phyloP scores from a whole-genome alignment of 2,888 invertebrate species.

The Aphidoletes aphidimyza region DNA sequence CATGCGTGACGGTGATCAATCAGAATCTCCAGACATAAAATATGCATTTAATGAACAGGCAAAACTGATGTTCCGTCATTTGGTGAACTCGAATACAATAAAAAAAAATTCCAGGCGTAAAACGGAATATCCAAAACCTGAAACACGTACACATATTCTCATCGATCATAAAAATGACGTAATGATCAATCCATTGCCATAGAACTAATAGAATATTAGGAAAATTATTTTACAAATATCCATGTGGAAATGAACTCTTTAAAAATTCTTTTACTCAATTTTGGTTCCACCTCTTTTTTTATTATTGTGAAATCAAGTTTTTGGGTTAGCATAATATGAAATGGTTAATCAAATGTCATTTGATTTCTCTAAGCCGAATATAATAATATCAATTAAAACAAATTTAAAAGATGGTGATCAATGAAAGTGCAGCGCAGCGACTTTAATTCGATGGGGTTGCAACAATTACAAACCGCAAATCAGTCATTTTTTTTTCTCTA shows the following conservation, averaged over 20 bases:
- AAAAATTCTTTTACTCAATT: too few species aligned
- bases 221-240: not conserved
- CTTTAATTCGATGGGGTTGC: conserved; percentile 40
- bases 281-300: too few species aligned
- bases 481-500: not conserved
- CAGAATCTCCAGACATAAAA: conserved; percentile 44
- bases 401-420: not conserved
- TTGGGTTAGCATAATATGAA: not conserved
- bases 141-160: not conserved
- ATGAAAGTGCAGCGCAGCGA: not conserved
- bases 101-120: not conserved
- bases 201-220: not conserved
- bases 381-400: not conserved
- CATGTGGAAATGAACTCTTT: too few species aligned
- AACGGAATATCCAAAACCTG: not conserved
- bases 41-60: not conserved
- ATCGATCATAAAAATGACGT: conserved; percentile 44
- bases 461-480: not conserved
- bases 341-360: not conserved
- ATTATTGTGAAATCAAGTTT: too few species aligned
- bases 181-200: not conserved
- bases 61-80: not conserved
- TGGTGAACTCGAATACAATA: too few species aligned
- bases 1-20: conserved; percentile 52
- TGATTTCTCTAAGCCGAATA: not conserved